A percentile compares a stretch with the other conserved stretches of the same genome.
These are phyloP conservation scores for Chironomus tepperi DNA, from an alignment of 1,140 invertebrate species.

Conservation along the genomic window DNA sequence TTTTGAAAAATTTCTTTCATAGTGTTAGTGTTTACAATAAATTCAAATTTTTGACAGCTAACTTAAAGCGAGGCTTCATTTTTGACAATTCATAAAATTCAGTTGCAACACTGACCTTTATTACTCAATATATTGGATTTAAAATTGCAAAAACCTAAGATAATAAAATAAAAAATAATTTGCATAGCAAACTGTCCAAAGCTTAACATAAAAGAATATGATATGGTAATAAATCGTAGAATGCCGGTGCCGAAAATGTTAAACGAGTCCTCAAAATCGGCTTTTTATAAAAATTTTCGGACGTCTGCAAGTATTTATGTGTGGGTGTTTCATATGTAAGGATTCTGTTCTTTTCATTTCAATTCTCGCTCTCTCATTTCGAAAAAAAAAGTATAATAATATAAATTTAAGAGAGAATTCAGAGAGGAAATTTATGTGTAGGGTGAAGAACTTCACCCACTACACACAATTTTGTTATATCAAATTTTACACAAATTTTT, in stretches of 20 bases:
- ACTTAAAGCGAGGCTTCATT: too few species aligned
- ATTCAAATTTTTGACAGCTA: too few species aligned
- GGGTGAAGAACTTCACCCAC: slow-evolving; percentile 5
- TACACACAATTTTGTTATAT: slow-evolving; percentile 14
- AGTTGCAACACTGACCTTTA: too few species aligned
- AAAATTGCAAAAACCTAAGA: too few species aligned
- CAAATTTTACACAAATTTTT: slow-evolving; percentile 14
- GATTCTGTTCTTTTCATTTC: not conserved
- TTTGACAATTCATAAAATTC: too few species aligned
- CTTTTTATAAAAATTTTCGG: slow-evolving; percentile 23
- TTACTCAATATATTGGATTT: too few species aligned
- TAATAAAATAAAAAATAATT: too few species aligned
- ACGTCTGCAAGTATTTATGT: slow-evolving; percentile 13
- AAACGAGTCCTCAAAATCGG: not conserved
- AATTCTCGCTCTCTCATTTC: not conserved
- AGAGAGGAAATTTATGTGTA: slow-evolving; percentile 8
- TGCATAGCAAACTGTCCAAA: too few species aligned
- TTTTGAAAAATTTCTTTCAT: too few species aligned
- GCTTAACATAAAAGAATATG: not conserved
- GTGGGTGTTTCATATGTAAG: slow-evolving; percentile 10
- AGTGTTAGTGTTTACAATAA: too few species aligned
- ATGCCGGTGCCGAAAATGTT: not conserved
- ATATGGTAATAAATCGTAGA: not conserved
- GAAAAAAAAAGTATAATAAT: not conserved
- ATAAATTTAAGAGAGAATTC: not conserved